These are phyloP conservation scores for Sakesphorus luctuosus DNA, from an alignment of 2,113 vertebrate genomes.

Conservation along the genomic window DNA sequence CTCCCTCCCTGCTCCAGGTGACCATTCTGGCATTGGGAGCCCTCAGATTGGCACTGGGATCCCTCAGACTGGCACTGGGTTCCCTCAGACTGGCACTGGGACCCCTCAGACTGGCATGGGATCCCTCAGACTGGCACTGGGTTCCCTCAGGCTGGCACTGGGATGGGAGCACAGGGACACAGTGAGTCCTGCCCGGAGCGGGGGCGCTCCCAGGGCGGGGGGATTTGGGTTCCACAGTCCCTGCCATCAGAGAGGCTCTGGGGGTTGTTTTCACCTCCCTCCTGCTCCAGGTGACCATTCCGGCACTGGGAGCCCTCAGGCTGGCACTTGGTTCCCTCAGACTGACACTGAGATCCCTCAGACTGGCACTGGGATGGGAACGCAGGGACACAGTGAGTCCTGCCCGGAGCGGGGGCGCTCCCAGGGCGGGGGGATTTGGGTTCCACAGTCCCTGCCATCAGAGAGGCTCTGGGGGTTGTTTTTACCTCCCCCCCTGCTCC, in stretches of 20 bases:
- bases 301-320: not conserved
- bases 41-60: too few relatives aligned
- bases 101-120: too few relatives aligned
- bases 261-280: not conserved
- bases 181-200: not conserved
- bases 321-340: not conserved
- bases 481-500: too few relatives aligned
- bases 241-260: not conserved
- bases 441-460: not conserved
- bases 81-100: too few relatives aligned
- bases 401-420: not conserved
- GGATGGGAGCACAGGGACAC: not conserved
- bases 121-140: too few relatives aligned
- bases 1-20: too few relatives aligned
- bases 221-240: not conserved
- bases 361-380: not conserved
- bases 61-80: too few relatives aligned
- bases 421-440: too few relatives aligned
- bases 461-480: not conserved
- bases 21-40: constrained; percentile 2
- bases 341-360: too few relatives aligned
- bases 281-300: accelerated
- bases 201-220: not conserved
- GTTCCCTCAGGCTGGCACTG: too few relatives aligned
- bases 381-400: not conserved